Base-by-base conservation (phyloP, 2,888 invertebrate species). In the Suillia variegata region DNA sequence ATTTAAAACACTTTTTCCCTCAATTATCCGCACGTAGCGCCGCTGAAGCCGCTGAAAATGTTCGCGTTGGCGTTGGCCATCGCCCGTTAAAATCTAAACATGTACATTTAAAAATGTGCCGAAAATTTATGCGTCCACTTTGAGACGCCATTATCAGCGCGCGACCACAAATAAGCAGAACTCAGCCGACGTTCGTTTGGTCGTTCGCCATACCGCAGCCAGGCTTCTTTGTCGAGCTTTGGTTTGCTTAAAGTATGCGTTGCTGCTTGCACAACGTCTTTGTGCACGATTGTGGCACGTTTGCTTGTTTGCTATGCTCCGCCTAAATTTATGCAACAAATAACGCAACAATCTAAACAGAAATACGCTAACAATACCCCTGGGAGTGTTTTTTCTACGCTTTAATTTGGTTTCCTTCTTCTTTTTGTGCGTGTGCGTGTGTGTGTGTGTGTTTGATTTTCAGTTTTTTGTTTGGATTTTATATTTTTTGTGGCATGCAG, bases 121-220 rank as follows among this genome's bases (percentile, higher is more conserved):
- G 2, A 24, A 61, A 65, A 65, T 61, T 61, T 62, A 61, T 62
- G 64, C 61, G 62, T 61, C 58, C 61, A 59, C 62, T 63, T 62
- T 63, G 59, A 65, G 63, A 65, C 59, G 62, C 65, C 61, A 65
- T 65, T 65, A 65, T 65, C 61, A 63, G 61, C 58, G 61, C 34
- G 54, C 61, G 59, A 59, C 62, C 65, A 65, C 65, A 65, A 65
- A 54, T 59, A 54, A 54, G 58, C 54, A 52, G 54, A 59, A 61
- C n/a, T n/a, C n/a, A 13, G 13, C 38, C 38, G 3, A 38, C 10
- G 38, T 38, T 31, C 38, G 6, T 38, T 38, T n/a, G 26, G 6
- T 26, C 26, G 26, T 5, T 26, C 6, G 26, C 26, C 26, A 26
- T 6, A 26, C 26, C n/a, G n/a, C n/a, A n/a, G n/a, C n/a, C n/a